phyloP scores from a whole-genome alignment of 2,797 vertebrate species.

The Catostomus latipinnis region DNA sequence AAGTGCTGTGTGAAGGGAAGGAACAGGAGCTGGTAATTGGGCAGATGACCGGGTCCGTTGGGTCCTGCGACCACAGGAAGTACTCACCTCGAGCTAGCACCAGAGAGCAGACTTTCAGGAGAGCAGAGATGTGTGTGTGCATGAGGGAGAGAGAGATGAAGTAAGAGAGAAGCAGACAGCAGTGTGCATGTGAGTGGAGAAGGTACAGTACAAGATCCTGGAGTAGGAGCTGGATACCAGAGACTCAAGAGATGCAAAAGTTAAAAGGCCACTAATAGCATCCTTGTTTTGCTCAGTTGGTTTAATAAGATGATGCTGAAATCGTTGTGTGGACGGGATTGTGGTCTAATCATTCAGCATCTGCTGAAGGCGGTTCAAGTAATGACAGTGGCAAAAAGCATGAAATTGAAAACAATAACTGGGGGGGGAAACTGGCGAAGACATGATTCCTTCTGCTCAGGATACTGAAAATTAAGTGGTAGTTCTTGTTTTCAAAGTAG shows the following conservation, averaged over 20 bases:
- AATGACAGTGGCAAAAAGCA: neutral
- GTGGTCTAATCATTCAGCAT: neutral
- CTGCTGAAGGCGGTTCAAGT: neutral
- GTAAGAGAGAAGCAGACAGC: constrained; percentile 57
- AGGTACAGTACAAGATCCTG: constrained; percentile 13
- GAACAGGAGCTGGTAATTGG: neutral
- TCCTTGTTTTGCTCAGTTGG: neutral
- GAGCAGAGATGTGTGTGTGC: constrained; percentile 66
- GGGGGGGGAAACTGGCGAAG: neutral
- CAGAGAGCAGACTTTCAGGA: constrained; percentile 76
- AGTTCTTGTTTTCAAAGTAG: neutral
- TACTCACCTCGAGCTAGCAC: constrained; percentile 72
- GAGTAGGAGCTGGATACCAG: neutral
- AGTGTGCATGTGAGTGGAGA: constrained; percentile 32
- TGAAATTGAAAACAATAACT: neutral
- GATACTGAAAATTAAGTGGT: neutral
- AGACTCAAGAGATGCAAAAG: constrained; percentile 14
- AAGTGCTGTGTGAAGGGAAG: neutral
- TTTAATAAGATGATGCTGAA: no score
- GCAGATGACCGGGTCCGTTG: constrained; percentile 3
- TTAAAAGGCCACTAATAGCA: no score
- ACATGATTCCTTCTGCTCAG: neutral
- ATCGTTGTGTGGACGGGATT: neutral
- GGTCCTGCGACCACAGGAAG: constrained; percentile 17
- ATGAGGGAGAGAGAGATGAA: constrained; percentile 61